Base-by-base conservation (phyloP, 1,140 invertebrate genomes). In the Drosophila oshimai region DNA sequence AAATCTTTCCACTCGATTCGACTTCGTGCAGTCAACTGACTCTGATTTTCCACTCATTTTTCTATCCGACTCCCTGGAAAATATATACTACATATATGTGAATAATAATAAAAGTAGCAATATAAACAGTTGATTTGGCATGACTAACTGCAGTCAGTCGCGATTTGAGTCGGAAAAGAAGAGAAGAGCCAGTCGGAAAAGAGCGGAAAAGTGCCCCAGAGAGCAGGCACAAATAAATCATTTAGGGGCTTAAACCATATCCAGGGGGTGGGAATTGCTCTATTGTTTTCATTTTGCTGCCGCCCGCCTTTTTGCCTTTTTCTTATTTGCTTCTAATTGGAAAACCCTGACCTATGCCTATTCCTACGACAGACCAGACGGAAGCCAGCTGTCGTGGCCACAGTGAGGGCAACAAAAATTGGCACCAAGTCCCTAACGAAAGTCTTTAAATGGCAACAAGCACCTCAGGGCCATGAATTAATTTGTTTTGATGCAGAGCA, bases 341-440 rank as follows among this genome's bases (percentile, higher is more conserved):
- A 68, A 83, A 81, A 57, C 58, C 67, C 67, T 81, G 77, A 81
- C 77, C 77, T 83, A 77, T 58, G 73, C 13, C 77, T 83, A 77
- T 58, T 67, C 13, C 77, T 78, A 78, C 24, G 58, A 33, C 15
- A 17, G 54, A 9, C 13, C 24, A 5, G 39, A 34, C 26, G 29
- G 41, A 57, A 51, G 39, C 37, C 49, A 72, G 61, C n/a, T 54
- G 65, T 6, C 6, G 13, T 15, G 5, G 33, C 9, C 33, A 58
- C 55, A 55, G 33, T 20, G 9, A 2, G 0, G 22, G 49, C 6
- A 12, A 3, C 7, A 13, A 0, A 37, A 28, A n/a, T n/a, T 37
- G 41, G 18, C 15, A n/a, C 6, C 22, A 15, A n/a, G 36, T 1
- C n/a, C n/a, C n/a, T 7, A 10, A 17, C 6, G 24, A n/a, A n/a